phyloP scores from a whole-genome alignment of 2,113 vertebrate genomes.

The Asarcornis scutulata region DNA sequence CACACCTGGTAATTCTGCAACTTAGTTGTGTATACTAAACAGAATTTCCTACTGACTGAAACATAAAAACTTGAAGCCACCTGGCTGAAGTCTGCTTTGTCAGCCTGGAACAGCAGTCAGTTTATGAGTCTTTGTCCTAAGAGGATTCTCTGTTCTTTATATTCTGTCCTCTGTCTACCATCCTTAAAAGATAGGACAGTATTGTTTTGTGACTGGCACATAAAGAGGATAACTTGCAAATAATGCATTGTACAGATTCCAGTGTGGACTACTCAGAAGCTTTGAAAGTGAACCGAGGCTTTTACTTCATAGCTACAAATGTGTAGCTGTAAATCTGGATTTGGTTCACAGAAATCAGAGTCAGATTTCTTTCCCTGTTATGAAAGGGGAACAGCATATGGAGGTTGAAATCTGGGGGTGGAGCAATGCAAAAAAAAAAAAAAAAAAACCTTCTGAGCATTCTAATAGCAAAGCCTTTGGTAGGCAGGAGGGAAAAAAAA shows the following conservation, averaged over 20 bases:
- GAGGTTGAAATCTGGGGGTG: neutral
- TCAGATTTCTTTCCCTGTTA: neutral
- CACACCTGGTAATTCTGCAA: constrained; percentile 48
- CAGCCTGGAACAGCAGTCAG: constrained; percentile 18
- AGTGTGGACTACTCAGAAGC: neutral
- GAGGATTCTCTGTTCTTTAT: neutral
- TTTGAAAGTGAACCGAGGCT: neutral
- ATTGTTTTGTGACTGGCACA: neutral
- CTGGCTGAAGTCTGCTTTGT: neutral
- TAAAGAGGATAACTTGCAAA: neutral
- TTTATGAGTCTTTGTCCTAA: constrained; percentile 21
- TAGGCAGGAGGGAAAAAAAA: neutral
- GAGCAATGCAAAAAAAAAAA: neutral
- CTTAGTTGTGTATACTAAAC: neutral
- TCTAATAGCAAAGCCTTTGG: neutral
- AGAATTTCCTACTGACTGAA: constrained; percentile 26
- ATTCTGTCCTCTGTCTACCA: neutral
- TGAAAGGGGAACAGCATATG: neutral
- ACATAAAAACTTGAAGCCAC: neutral
- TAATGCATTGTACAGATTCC: neutral
- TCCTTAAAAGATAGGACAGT: neutral
- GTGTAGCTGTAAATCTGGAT: neutral
- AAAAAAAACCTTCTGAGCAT: neutral
- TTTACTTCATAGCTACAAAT: neutral
- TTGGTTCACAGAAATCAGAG: neutral